Evolutionary conservation across 2,797 vertebrate genomes (phyloP), one percentile per base, ranked within the genome.

Genomic region (Cephalopachus bancanus): DNA sequence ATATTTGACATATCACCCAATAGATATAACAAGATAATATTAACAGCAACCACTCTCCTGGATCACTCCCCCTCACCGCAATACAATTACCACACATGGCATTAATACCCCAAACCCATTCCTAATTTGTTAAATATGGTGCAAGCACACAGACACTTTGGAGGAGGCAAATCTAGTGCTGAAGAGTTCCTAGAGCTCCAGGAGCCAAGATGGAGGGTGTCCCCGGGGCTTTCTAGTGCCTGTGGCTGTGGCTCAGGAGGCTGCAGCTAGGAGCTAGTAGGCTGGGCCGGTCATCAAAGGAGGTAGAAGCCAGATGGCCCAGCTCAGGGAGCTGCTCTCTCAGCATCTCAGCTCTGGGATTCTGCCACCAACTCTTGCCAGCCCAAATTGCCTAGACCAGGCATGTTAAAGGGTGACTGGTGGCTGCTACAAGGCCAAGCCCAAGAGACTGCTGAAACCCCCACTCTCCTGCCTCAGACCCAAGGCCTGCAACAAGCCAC

Each of bases 141-240:
- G 96, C 76, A 92, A 86, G 76, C 78, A 92, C 94, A 30, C 33
- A 67, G 80, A 76, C 20, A 55, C 69, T 59, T 67, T 62, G 6
- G 80, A 33, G 75, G 83, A 83, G 87, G 89, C 92, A 94, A 97
- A 95, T 96, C 89, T 96, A 93, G 93, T 96, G 92, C 49, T 83
- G 37, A 44, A 72, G 74, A 65, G 71, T 83, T 37, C 72, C 80
- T 74, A 55, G 76, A 84, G 37, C 75, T 76, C 75, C 62, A 60
- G 87, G 10, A 93, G 65, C 71, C 83, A 83, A 83, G 80, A 44
- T 12, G 11, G 88, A 92, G 79, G 20, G 22, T 64, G 49, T n/a
- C 59, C 33, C 67, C 37, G 3, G 55, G 53, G 93, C 37, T 90
- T 83, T 72, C 53, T 55, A 78, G 89, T 59, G 62, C 80, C 55